Evolutionary conservation across 2,888 invertebrate species (phyloP), one percentile per base, ranked within the genome.

Genomic region (Megalurothrips usitatus): DNA sequence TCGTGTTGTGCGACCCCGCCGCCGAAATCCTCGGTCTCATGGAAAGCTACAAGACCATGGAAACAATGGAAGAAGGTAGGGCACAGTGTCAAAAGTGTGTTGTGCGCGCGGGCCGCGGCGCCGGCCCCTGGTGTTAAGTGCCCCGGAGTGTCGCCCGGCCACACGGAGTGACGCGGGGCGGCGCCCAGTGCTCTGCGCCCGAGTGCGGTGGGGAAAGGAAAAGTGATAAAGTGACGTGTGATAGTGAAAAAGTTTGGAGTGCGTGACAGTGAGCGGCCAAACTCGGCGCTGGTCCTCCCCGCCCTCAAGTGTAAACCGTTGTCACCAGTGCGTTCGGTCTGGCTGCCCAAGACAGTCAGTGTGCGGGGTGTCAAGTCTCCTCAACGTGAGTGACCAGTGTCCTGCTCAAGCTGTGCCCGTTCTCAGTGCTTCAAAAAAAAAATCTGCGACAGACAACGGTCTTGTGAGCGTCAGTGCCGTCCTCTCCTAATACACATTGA

Each of bases 11-110:
- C 26, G 68, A 23, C 68, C 23, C 11, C 26, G 68, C 68, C 68
- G 68, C 68, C 68, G 26, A 23, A 23, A 75, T 75, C 68, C 3
- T 23, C 68, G 68, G 26, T 75, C 68, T 75, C 26, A 75, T 75
- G 68, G 68, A 75, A 75, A 75, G 68, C 68, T 75, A 75, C 68
- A 75, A 75, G 68, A 75, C 68, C 68, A 75, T 75, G 68, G 68
- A 75, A 75, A 75, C 68, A 75, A 75, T 75, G 68, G 68, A 75
- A 75, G 68, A 75, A 75, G 68, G 68, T 75, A 75, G 68, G 68
- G 68, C 17, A 8, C 23, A 26, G 68, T 75, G 68, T 19, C 58
- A 9, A 11, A 23, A n/a, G 68, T 68, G 68, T 17, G 52, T 14
- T 52, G 68, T 68, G 68, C 4, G 68, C 11, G 68, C 23, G 23